phyloP scores from a whole-genome alignment of 2,888 invertebrate species.

The Rhimphoctona megacephalus region DNA sequence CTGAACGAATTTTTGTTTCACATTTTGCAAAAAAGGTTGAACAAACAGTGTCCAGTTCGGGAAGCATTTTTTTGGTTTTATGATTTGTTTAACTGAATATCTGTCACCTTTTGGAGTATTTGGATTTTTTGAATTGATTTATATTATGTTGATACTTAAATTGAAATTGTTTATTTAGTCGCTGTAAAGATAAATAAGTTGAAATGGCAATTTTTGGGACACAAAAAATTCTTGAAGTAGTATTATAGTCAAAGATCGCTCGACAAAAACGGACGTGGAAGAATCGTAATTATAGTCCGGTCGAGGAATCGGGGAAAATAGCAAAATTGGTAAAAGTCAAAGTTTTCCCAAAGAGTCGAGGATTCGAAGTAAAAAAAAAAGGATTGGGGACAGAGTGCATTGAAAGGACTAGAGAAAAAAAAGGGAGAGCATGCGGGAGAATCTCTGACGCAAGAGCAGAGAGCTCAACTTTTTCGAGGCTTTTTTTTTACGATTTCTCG shows the following conservation, averaged over 20 bases:
- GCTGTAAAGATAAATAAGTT: background rate
- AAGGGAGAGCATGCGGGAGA: constrained; percentile 14
- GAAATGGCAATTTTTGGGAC: background rate
- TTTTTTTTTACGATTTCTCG: constrained; percentile 37
- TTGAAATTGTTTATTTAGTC: background rate
- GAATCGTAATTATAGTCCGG: constrained; percentile 4
- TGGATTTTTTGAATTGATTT: background rate
- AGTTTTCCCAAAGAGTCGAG: constrained; percentile 37
- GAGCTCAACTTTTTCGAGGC: constrained; percentile 60
- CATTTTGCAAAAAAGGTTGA: background rate
- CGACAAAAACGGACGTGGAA: background rate
- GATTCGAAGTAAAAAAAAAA: constrained; percentile 1
- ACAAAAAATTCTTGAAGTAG: background rate
- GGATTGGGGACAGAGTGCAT: background rate
- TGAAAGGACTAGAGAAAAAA: background rate
- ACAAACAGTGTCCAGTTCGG: background rate
- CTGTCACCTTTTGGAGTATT: background rate
- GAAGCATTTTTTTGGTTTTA: background rate
- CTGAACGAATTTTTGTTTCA: constrained; percentile 3
- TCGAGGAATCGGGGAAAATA: constrained; percentile 13
- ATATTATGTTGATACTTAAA: background rate
- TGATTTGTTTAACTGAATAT: background rate
- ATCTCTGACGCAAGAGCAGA: constrained; percentile 58
- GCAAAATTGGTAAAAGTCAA: constrained; percentile 43
- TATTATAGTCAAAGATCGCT: background rate